Percentiles rank a stretch among this genome's conserved stretches.
Evolutionary conservation across 1,140 invertebrate genomes (phyloP).

Genomic region (Araneus ventricosus): DNA sequence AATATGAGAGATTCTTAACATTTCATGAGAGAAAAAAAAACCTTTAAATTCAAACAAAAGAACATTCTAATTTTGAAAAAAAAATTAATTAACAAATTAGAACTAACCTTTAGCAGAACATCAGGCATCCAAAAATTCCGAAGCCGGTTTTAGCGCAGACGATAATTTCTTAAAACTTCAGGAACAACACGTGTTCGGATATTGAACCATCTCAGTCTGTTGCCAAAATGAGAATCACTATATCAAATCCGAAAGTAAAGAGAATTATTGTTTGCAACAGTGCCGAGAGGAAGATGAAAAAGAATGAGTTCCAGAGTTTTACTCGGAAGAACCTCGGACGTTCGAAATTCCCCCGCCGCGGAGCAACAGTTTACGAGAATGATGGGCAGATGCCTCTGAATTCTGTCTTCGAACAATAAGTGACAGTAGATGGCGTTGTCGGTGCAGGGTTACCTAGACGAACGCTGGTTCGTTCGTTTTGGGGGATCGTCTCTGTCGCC

Average conservation of each 20-base stretch:
- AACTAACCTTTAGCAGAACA: neutral
- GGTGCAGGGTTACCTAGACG: neutral
- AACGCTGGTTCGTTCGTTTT: neutral
- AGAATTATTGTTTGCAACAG: conserved; percentile 7
- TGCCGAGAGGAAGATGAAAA: neutral
- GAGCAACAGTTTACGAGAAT: conserved; percentile 22
- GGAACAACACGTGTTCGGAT: neutral
- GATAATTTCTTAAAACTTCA: neutral
- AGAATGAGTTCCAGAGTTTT: neutral
- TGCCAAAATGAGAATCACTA: neutral
- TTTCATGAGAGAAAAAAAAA: too few relatives aligned
- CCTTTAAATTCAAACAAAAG: too few relatives aligned
- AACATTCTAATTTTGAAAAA: too few relatives aligned
- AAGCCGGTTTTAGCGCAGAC: neutral
- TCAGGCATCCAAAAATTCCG: neutral
- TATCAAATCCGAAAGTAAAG: neutral
- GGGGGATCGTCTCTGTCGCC: conserved; percentile 35
- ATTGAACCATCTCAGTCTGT: neutral
- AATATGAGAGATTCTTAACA: too few relatives aligned
- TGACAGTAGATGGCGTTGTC: conserved; percentile 50
- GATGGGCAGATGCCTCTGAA: neutral
- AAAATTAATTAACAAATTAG: neutral
- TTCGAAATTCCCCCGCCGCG: conserved; percentile 24
- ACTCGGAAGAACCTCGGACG: neutral
- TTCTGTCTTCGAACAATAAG: conserved; percentile 33